Evolutionary conservation across 2,797 vertebrate species (phyloP).

Genomic region (Paramormyrops hopkinsi): DNA sequence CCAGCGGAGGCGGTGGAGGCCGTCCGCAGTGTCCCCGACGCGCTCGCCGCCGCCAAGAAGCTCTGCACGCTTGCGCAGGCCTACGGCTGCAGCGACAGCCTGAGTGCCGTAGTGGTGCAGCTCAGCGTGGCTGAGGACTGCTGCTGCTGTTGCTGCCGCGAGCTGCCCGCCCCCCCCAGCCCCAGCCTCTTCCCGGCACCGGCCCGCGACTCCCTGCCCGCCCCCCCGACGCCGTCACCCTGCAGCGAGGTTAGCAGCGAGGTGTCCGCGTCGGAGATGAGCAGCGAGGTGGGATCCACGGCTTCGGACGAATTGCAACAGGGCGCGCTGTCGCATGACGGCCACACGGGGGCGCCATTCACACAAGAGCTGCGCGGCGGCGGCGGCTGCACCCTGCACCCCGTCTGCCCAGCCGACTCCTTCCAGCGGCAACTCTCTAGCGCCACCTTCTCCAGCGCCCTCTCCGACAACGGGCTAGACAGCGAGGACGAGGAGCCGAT

Average conservation of each 20-base stretch:
- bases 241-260: slow-evolving; percentile 98
- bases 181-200: slow-evolving; percentile 73
- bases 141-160: slow-evolving; percentile 92
- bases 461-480: slow-evolving; percentile 93
- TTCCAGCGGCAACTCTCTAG: slow-evolving; percentile 95
- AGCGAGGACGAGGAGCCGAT: slow-evolving; percentile 96
- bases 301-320: slow-evolving; percentile 80
- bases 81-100: slow-evolving; percentile 88
- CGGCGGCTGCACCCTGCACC: slow-evolving; percentile 79
- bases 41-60: slow-evolving; percentile 88
- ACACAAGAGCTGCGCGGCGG: slow-evolving; percentile 51
- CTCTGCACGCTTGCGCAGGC: slow-evolving; percentile 93
- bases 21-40: slow-evolving; percentile 82
- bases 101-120: slow-evolving; percentile 91
- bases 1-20: slow-evolving; percentile 81
- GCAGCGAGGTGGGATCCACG: slow-evolving; percentile 95
- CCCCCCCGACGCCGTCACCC: slow-evolving; percentile 72
- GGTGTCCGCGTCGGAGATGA: slow-evolving; percentile 97
- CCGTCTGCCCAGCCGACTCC: slow-evolving; percentile 66
- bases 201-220: slow-evolving; percentile 65
- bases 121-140: slow-evolving; percentile 91
- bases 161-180: slow-evolving; percentile 65
- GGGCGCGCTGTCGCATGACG: slow-evolving; percentile 60
- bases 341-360: slow-evolving; percentile 46
- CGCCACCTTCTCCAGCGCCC: slow-evolving; percentile 92